Evolutionary conservation across 2,888 invertebrate genomes (phyloP), one percentile per base, ranked within the genome.

Genomic region (Brachypterus glaber): DNA sequence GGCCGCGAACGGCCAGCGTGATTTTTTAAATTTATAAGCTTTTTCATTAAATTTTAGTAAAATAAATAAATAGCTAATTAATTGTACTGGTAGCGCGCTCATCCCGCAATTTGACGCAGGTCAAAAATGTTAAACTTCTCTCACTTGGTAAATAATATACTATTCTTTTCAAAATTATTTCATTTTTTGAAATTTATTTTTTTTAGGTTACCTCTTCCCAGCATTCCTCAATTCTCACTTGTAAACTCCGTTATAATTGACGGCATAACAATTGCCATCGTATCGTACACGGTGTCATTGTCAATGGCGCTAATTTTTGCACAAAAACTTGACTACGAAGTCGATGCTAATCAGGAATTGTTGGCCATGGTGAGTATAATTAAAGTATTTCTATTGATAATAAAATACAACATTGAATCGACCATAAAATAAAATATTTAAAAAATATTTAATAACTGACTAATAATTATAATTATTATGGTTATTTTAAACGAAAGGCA

Each of bases 281-380:
- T 85, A 5, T 77, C 79, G 7, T 85, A 79, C 52, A 78, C 81
- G 1, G 73, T 83, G 33, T 76, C 79, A 0, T 73, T 84, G 63
- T 83, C 83, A 1, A 78, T 85, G 79, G 81, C 77, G 1, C 63
- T 82, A 34, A 80, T 82, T 41, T 81, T 83, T 57, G 81, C 83
- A 5, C 77, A 77, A 50, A 82, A 81, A 55, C 64, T 73, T 43
- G 72, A 74, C 41, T 85, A 85, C 52, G 71, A 75, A 50, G 70
- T 85, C 21, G 72, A 78, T 47, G 72, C 82, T 0, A 84, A 83
- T 63, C 84, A 85, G 59, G 84, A 83, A 57, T 64, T 82, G 2
- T 62, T 82, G 39, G 82, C 82, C 5, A 68, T 74, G 67, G 71
- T 71, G 58, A 39, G 42, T n/a, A 21, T 21, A 5, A 21, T n/a